These are phyloP conservation scores for Acarapis woodi DNA, from an alignment of 1,140 invertebrate genomes.

Conservation along the genomic window DNA sequence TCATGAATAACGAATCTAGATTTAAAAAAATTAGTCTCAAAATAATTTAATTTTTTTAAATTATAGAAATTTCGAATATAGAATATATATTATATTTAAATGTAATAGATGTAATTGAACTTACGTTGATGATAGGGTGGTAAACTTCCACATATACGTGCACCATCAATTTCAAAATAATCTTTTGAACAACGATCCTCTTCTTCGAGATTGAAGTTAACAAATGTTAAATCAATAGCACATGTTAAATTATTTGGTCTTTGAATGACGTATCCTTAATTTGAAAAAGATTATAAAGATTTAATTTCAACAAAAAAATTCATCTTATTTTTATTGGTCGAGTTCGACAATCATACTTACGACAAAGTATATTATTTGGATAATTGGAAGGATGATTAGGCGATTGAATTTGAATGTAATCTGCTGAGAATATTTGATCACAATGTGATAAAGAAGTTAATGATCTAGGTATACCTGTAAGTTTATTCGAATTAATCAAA, in stretches of 20 bases:
- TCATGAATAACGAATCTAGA: too few species aligned
- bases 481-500: not conserved
- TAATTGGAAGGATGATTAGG: conserved; percentile 9
- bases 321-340: too few species aligned
- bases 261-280: conserved; percentile 10
- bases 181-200: conserved; percentile 11
- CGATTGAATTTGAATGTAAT: conserved; percentile 9
- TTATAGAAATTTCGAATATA: too few species aligned
- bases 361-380: conserved; percentile 8
- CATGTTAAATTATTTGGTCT: conserved; percentile 8
- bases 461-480: not conserved
- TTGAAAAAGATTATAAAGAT: too few species aligned
- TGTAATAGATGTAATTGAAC: conserved; percentile 2
- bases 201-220: conserved; percentile 12
- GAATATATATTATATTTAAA: too few species aligned
- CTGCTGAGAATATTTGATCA: conserved; percentile 8
- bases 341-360: too few species aligned
- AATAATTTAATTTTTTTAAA: too few species aligned
- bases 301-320: too few species aligned
- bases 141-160: conserved; percentile 12
- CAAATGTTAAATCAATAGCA: conserved; percentile 12
- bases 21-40: too few species aligned
- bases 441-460: conserved; percentile 4
- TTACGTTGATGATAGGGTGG: conserved; percentile 12
- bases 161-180: conserved; percentile 13